A percentile compares a stretch with the other conserved stretches of the same genome.
Conservation (phyloP, 2,888 invertebrate genomes). For the Zhuqinia jingwanae region DNA sequence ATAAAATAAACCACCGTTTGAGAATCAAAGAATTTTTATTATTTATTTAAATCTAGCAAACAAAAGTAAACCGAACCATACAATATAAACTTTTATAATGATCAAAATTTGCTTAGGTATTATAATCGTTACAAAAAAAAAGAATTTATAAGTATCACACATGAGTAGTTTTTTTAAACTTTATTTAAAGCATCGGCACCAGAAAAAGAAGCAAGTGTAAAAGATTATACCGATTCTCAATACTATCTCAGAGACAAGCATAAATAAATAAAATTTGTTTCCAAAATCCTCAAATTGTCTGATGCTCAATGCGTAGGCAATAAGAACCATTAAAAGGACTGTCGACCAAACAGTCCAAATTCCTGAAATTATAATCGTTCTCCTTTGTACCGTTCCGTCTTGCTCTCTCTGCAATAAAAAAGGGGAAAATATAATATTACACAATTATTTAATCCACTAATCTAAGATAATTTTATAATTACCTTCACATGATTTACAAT, state of each 20-base stretch:
- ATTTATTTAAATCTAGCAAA: too few species aligned
- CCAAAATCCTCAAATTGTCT: constrained; percentile 40
- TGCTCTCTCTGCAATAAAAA: not conserved
- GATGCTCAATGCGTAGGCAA: constrained; percentile 22
- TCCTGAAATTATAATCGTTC: not conserved
- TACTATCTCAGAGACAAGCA: constrained; percentile 42
- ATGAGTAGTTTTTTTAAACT: too few species aligned
- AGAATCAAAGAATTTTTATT: too few species aligned
- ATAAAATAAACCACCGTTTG: too few species aligned
- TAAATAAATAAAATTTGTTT: constrained; percentile 61
- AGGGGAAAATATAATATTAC: not conserved
- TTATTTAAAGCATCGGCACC: constrained; percentile 19
- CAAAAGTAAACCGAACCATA: too few species aligned
- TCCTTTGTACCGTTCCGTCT: not conserved
- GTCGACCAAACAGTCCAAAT: constrained; percentile 54
- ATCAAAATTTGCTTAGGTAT: too few species aligned
- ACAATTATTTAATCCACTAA: too few species aligned
- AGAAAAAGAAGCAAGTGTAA: constrained; percentile 50
- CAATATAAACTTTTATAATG: too few species aligned
- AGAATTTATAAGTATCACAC: too few species aligned
- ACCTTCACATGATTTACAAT: too few species aligned
- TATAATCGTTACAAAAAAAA: too few species aligned
- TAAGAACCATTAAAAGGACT: constrained; percentile 37
- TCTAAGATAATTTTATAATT: not conserved
- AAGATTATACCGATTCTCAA: constrained; percentile 35